Percentiles rank a stretch among this genome's conserved stretches.
These are phyloP conservation scores for Pluvianellus socialis DNA, from an alignment of 2,113 vertebrate genomes.

Conservation along the genomic window DNA sequence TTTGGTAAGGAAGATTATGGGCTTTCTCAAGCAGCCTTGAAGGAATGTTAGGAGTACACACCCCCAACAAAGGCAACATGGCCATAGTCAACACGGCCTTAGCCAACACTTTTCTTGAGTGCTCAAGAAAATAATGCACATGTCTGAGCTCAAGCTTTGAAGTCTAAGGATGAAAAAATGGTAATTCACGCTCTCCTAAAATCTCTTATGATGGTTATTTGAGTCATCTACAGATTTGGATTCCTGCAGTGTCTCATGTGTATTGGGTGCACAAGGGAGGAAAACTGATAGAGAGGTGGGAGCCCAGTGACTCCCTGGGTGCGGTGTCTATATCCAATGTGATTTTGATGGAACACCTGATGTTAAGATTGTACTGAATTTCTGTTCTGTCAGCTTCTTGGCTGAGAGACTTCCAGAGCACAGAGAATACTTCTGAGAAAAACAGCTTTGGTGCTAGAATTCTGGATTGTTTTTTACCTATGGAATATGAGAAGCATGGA, in stretches of 20 bases:
- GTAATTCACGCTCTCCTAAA: background rate
- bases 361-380: background rate
- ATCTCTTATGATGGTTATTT: background rate
- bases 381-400: background rate
- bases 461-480: background rate
- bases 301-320: background rate
- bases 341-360: background rate
- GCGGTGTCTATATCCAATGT: rapidly evolving
- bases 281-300: background rate
- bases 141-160: background rate
- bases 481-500: background rate
- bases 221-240: background rate
- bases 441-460: background rate
- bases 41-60: background rate
- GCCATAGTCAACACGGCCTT: no score
- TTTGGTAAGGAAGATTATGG: background rate
- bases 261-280: background rate
- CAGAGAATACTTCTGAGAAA: background rate
- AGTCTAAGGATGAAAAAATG: background rate
- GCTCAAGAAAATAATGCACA: background rate
- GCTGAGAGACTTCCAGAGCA: background rate
- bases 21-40: background rate
- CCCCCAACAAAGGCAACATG: rapidly evolving
- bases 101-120: background rate
- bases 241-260: background rate